Base-by-base conservation (phyloP, 2,113 vertebrate species). In the Lasiurus cinereus region DNA sequence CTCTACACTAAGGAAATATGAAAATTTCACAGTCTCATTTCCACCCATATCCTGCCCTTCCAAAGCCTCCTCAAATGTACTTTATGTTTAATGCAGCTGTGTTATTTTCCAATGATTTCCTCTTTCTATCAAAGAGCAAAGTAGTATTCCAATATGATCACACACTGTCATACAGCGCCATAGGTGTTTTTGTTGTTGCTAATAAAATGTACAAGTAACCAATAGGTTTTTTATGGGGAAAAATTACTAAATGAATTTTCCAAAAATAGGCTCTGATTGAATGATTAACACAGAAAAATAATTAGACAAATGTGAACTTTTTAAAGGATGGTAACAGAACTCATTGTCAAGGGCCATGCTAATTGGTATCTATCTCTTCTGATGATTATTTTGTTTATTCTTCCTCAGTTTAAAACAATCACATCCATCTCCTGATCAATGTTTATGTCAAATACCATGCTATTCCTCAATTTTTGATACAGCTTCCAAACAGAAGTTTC, bases 401-500 rank as follows among this genome's bases (percentile, higher is more conserved):
- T 24, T 95, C 92, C 66, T 33, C 56, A 18, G 8, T 72, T 91
- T 80, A 83, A 95, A 83, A 82, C 22, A 43, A 88, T 94, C 67
- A 91, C 46, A 64, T 76, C 21, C 54, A 43, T 48, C 31, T 89
- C 66, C 74, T 24, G 1, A 85, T 39, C 48, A 69, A 48, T 82
- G 31, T 80, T 70, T 66, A 67, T 79, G 72, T 95, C 95, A 80
- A 90, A 94, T 89, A 64, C 29, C 6, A 79, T 87, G 52, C 88
- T 79, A 85, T 94, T 97, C 70, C 79, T 95, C 52, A 88, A 22
- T 89, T 95, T 96, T 96, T 94, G 48, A 92, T 50, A 86, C 0
- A 66, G 69, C 48, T 95, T 89, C 72, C 90, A 92, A 93, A 93
- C 74, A 93, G n/a, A 94, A 97, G 86, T 97, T 97, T 96, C 78